Conservation (phyloP, 1,140 invertebrate genomes). For the Euschistus heros region DNA sequence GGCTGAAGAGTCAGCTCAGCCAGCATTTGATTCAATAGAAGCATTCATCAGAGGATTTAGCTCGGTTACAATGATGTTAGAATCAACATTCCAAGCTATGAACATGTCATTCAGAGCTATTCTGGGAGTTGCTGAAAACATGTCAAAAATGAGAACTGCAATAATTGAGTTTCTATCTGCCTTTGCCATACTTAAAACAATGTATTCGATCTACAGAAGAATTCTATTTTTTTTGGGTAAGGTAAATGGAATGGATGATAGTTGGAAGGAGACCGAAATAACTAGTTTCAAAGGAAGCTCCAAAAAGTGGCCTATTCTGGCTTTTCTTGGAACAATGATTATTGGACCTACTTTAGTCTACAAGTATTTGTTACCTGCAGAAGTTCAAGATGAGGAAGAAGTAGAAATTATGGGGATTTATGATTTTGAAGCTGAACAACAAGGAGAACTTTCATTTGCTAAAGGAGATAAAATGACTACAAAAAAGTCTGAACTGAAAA, state of each 20-base stretch:
- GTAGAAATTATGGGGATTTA: not conserved
- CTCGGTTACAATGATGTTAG: slow-evolving; percentile 91
- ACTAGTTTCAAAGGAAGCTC: slow-evolving; percentile 31
- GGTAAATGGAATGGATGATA: slow-evolving; percentile 2
- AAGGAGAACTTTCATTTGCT: not conserved
- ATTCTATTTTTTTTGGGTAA: slow-evolving; percentile 55
- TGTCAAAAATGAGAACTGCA: slow-evolving; percentile 68
- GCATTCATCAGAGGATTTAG: slow-evolving; percentile 81
- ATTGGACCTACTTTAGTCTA: slow-evolving; percentile 87
- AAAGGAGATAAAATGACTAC: slow-evolving; percentile 8
- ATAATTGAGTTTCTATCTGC: slow-evolving; percentile 75
- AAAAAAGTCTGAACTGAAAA: slow-evolving; percentile 1
- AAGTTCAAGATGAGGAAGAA: not conserved
- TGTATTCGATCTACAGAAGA: slow-evolving; percentile 71
- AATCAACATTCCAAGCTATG: slow-evolving; percentile 85
- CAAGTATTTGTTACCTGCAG: slow-evolving; percentile 38
- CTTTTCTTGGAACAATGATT: slow-evolving; percentile 78
- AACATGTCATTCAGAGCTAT: slow-evolving; percentile 91
- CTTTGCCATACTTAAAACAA: slow-evolving; percentile 63
- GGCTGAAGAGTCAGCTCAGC: slow-evolving; percentile 80
- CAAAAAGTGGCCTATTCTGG: slow-evolving; percentile 51
- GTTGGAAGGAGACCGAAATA: not conserved
- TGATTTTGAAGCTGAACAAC: not conserved
- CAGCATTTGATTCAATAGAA: slow-evolving; percentile 90
- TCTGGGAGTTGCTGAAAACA: slow-evolving; percentile 88